Evolutionary conservation across 2,888 invertebrate species (phyloP).

Genomic region (Cephus spinipes): DNA sequence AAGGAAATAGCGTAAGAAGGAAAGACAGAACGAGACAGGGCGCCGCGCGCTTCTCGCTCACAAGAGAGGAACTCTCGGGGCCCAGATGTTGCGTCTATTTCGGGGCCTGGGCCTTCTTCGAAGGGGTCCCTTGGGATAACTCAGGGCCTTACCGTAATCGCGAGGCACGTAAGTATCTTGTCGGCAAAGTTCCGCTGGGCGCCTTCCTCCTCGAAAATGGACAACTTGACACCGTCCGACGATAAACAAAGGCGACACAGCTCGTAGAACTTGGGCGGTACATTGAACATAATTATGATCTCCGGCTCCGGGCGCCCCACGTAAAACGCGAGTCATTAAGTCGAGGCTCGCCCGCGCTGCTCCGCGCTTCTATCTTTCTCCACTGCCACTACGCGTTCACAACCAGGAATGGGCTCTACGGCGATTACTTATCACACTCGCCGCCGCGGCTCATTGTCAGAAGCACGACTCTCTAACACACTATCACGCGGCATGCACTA

Average conservation of each 20-base stretch:
- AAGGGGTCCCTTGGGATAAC: neutral
- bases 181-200: slow-evolving; percentile 76
- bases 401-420: slow-evolving; percentile 35
- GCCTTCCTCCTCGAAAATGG: slow-evolving; percentile 82
- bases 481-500: neutral
- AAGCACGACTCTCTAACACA: slow-evolving; percentile 43
- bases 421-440: slow-evolving; percentile 61
- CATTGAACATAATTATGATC: slow-evolving; percentile 86
- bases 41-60: neutral
- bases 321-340: slow-evolving; percentile 59
- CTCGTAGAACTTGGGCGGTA: slow-evolving; percentile 93
- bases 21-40: neutral
- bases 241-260: slow-evolving; percentile 95
- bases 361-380: slow-evolving; percentile 50
- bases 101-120: slow-evolving; percentile 21
- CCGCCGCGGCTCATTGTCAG: slow-evolving; percentile 60
- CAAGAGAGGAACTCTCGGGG: slow-evolving; percentile 17
- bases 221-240: slow-evolving; percentile 79
- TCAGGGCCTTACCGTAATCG: slow-evolving; percentile 57
- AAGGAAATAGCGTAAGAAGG: neutral
- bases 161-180: slow-evolving; percentile 69
- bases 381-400: slow-evolving; percentile 55
- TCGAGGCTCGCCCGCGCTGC: slow-evolving; percentile 37
- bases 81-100: slow-evolving; percentile 49
- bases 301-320: slow-evolving; percentile 51